Base-by-base conservation (phyloP, 2,888 invertebrate genomes). In the Eilema caniola region DNA sequence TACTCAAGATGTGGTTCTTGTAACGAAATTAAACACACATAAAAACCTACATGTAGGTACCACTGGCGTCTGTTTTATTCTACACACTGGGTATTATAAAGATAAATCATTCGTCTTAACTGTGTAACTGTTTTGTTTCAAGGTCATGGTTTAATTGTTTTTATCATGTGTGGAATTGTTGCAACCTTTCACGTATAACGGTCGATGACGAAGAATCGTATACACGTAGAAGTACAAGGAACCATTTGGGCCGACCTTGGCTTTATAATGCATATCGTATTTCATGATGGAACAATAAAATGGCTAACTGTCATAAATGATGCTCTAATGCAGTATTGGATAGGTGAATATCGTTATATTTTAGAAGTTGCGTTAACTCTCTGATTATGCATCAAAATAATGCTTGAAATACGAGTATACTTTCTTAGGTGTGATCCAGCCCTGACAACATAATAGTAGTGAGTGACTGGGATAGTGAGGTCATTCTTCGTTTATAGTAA, bases 81-180 rank as follows among this genome's bases (percentile, higher is more conserved):
- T 37, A 68, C 57, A 68, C 62, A 68, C 25, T 62, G 25, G 12
- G 56, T 57, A 24, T 62, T 56, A 56, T 62, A 56, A 62, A 56
- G 56, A 62, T 47, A 56, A 33, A 37, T 23, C 33, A 62, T 62
- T 67, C 53, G 31, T 62, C 14, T 57, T 53, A 33, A n/a, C 53
- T 53, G 53, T 53, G 53, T 53, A 53, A n/a, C 53, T 53, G 53
- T 53, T 53, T 56, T 47, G 62, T 67, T 62, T 67, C 65, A 70
- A 70, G 70, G 73, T 57, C 62, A 65, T n/a, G 67, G n/a, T 47
- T 53, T 53, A n/a, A n/a, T n/a, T 20, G n/a, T n/a, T n/a, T 53
- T 53, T 53, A 53, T 53, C 53, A n/a, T 53, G 53, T n/a, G n/a
- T 53, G 8, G n/a, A 7, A 53, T 53, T 53, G 53, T n/a, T 53